phyloP scores from a whole-genome alignment of 2,113 vertebrate genomes.

The Astatoreochromis straeleni region DNA sequence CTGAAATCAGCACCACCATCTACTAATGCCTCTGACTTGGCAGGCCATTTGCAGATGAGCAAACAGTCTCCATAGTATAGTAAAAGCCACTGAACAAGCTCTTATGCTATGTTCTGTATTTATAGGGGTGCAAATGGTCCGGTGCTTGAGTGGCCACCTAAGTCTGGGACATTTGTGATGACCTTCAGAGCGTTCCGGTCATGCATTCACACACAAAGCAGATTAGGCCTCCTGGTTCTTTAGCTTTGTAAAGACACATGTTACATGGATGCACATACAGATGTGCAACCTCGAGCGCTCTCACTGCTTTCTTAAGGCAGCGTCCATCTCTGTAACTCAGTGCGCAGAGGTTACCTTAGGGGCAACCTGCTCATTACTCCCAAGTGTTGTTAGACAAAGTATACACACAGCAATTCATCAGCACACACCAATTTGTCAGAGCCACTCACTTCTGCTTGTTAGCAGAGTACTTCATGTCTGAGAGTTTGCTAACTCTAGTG shows the following conservation, averaged over 20 bases:
- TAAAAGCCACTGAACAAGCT: slow-evolving; percentile 24
- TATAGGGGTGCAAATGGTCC: slow-evolving; percentile 27
- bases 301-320: background rate
- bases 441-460: slow-evolving; percentile 60
- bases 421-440: slow-evolving; percentile 59
- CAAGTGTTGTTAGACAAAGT: slow-evolving; percentile 62
- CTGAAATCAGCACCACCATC: slow-evolving; percentile 41
- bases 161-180: background rate
- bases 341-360: slow-evolving; percentile 52
- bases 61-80: slow-evolving; percentile 22
- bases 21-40: slow-evolving; percentile 42
- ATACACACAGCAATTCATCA: slow-evolving; percentile 57
- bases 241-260: background rate
- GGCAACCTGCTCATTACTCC: slow-evolving; percentile 70
- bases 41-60: slow-evolving; percentile 49
- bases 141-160: background rate
- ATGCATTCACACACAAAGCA: background rate
- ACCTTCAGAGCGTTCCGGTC: background rate
- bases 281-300: background rate
- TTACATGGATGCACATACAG: background rate
- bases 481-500: slow-evolving; percentile 33
- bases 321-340: slow-evolving; percentile 55
- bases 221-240: background rate
- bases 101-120: slow-evolving; percentile 11
- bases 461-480: slow-evolving; percentile 52